Evolutionary conservation across 2,113 vertebrate genomes (phyloP), one percentile per base, ranked within the genome.

Genomic region (Athene cunicularia): DNA sequence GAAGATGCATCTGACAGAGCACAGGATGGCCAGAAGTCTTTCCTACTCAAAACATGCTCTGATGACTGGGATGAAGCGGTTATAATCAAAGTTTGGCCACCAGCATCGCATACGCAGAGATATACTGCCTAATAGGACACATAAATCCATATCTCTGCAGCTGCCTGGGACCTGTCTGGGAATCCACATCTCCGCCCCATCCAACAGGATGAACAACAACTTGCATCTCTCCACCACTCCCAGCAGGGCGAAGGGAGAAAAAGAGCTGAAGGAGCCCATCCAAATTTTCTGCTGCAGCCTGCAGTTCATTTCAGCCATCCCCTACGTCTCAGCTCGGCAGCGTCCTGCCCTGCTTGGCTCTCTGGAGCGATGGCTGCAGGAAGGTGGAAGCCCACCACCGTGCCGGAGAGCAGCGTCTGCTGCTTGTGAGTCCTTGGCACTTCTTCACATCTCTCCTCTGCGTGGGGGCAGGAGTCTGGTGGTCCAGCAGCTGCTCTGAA

Each of bases 261-360:
- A 75, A 30, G 14, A 66, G 21, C 33, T 49, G n/a, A 75, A 92
- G 63, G 41, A 24, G 8, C 32, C 60, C 49, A 74, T 12, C 35
- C 39, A 41, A 56, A 62, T 56, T 21, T 56, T 67, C 68, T 9
- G 18, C 33, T 22, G 32, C 41, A 30, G 20, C 18, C 47, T 35
- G 8, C 21, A 4, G 63, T 74, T 70, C 35, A n/a, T n/a, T 63
- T 56, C 33, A 56, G 49, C 50, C 75, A 39, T 12, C 41, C 16
- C 12, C 63, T 3, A 30, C 0, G 0, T 11, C 45, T 14, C 74
- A 30, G 23, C 20, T 16, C 0, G 3, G 28, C 18, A 17, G 16
- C 4, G 19, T 41, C 92, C 68, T 37, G 24, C 77, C 50, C 52
- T 45, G n/a, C 53, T 12, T 21, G 47, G 67, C 47, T 49, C 21